Evolutionary conservation across 2,888 invertebrate genomes (phyloP), one percentile per base, ranked within the genome.

Genomic region (Steromphala cineraria): DNA sequence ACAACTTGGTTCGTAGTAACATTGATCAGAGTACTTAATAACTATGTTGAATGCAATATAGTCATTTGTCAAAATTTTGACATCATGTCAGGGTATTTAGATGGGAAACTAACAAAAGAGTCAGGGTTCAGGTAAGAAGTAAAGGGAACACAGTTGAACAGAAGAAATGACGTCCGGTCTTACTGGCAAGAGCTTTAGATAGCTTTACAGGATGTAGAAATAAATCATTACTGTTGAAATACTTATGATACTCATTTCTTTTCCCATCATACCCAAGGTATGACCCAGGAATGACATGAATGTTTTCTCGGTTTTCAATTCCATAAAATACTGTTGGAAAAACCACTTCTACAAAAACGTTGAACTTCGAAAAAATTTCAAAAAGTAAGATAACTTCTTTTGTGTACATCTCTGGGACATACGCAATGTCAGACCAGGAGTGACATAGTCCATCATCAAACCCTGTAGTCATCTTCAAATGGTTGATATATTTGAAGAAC

Each of bases 181-280:
- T 3, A n/a, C 2, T 31, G 7, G 7, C 2, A 17, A 67, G 5
- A 17, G 15, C 28, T 28, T 21, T 36, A 28, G 67, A 67, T 2
- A 67, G 10, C 28, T 67, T 67, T 4, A 67, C 67, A 15, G 67
- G 21, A 67, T 67, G 36, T 28, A 67, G 36, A 36, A 67, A 67
- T 15, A 67, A n/a, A 17, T 36, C 15, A n/a, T 0, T 36, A n/a
- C 13, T 1, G 15, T 67, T 28, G 31, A 67, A 67, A n/a, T 31
- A 67, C 15, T 67, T 28, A 28, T 67, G 15, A 13, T n/a, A 28
- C 13, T 8, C 15, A 1, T 67, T 28, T 36, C 67, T 67, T 36
- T 67, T 28, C 10, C 67, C 67, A 67, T 67, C 67, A 67, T 67
- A 67, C 67, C 67, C 24, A 10, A 67, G 31, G 31, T 67, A 67